Evolutionary conservation across 1,140 invertebrate species (phyloP).

Genomic region (Cephus cinctus): DNA sequence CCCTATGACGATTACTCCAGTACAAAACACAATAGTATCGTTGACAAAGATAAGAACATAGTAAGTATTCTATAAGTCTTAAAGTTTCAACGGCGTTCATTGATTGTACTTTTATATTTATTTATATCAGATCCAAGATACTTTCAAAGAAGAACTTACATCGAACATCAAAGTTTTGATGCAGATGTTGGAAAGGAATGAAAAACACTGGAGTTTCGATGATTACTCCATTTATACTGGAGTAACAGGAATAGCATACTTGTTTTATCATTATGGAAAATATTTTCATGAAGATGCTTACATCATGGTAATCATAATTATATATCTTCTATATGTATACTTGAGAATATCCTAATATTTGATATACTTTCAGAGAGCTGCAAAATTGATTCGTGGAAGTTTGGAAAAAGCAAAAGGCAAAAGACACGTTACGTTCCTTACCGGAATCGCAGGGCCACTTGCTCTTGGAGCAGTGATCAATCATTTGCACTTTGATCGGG

Average conservation of each 20-base stretch:
- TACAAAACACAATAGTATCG: slow-evolving; percentile 8
- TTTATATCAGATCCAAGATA: slow-evolving; percentile 30
- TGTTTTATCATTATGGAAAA: slow-evolving; percentile 56
- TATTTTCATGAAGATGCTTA: slow-evolving; percentile 32
- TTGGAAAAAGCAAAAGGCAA: slow-evolving; percentile 52
- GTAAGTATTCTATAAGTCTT: slow-evolving; percentile 16
- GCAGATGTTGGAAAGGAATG: slow-evolving; percentile 28
- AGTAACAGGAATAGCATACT: slow-evolving; percentile 55
- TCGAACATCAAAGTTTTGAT: slow-evolving; percentile 26
- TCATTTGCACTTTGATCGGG: slow-evolving; percentile 51
- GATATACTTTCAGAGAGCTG: slow-evolving; percentile 47
- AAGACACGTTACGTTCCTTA: slow-evolving; percentile 67
- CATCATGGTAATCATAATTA: slow-evolving; percentile 23
- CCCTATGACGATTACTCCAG: slow-evolving; percentile 28
- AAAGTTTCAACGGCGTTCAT: slow-evolving; percentile 11
- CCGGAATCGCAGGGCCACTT: slow-evolving; percentile 76
- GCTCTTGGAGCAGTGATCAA: slow-evolving; percentile 69
- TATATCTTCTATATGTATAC: background rate
- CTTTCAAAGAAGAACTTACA: slow-evolving; percentile 29
- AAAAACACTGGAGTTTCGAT: slow-evolving; percentile 32
- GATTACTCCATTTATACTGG: slow-evolving; percentile 60
- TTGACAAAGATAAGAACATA: slow-evolving; percentile 19
- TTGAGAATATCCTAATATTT: background rate
- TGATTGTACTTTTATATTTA: slow-evolving; percentile 1
- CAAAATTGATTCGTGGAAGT: slow-evolving; percentile 50